Evolutionary conservation across 1,140 invertebrate genomes (phyloP), one percentile per base, ranked within the genome.

Genomic region (Drosophila mauritiana): DNA sequence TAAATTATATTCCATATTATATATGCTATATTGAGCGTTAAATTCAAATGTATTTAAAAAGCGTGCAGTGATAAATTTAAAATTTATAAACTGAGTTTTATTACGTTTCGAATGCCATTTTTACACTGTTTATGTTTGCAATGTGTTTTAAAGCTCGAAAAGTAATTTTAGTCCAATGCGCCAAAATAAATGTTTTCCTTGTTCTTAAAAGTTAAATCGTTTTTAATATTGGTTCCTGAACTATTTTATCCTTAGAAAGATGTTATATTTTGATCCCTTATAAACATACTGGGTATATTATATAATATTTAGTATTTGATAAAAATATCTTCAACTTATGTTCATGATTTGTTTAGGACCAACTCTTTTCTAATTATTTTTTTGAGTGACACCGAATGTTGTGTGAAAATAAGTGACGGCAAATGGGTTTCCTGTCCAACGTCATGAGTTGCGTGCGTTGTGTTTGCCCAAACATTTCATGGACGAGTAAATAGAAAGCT

Each of bases 161-260:
- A 13, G 15, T 51, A 11, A 34, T 8, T 34, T 11, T 34, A 34
- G n/a, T 34, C 48, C 10, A 52, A 20, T n/a, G 10, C 8, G 27
- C 49, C 49, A 52, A 52, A 51, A 52, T 34, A 34, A 51, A 51
- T 51, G 27, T 51, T 51, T 34, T 34, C 12, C 11, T 34, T 51
- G 48, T 51, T 27, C 48, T 34, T 17, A 13, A 34, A 51, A 34
- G 12, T 17, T 15, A 51, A 34, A 17, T 4, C 1, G 4, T 8
- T 11, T 12, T 17, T 34, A 17, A 17, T 8, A 8, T 31, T 7
- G 7, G 7, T 31, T 8, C 27, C 7, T 31, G 8, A 31, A 8
- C 27, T 31, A 31, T 12, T 4, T 34, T 7, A 43, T 11, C 10
- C 7, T 31, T 31, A 3, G 7, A 31, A 31, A 31, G 6, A 31